A percentile compares a stretch with the other conserved stretches of the same genome.
Conservation (phyloP, 1,140 invertebrate genomes). For the Chironomus striatipennis region DNA sequence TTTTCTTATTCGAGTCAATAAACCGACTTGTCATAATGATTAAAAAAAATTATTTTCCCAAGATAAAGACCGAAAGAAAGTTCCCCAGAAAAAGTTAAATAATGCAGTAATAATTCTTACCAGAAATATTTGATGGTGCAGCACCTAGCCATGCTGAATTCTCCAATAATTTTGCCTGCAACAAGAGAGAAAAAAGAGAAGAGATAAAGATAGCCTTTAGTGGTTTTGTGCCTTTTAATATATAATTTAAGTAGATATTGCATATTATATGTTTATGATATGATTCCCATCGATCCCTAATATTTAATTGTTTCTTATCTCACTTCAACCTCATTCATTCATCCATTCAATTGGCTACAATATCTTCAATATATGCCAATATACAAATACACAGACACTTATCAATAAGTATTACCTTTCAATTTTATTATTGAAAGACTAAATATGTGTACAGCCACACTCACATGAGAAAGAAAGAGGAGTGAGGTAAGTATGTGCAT, state of each 20-base stretch:
- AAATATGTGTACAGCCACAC: no score
- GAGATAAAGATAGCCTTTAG: background rate
- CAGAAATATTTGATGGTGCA: conserved; percentile 70
- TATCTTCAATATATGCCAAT: no score
- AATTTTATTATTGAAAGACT: no score
- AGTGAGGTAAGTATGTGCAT: no score
- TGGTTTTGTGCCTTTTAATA: background rate
- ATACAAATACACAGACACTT: no score
- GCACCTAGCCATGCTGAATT: conserved; percentile 81
- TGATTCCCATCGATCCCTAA: background rate
- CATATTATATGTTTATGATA: background rate
- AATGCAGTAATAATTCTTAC: conserved; percentile 53
- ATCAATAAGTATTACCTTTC: no score
- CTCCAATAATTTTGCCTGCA: conserved; percentile 81
- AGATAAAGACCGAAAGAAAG: no score
- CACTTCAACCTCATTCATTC: background rate
- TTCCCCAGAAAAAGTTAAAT: background rate
- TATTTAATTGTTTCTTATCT: conserved; percentile 15
- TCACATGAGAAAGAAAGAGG: no score
- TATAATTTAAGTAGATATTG: background rate
- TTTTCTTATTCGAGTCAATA: no score
- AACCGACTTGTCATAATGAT: no score
- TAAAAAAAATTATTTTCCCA: no score
- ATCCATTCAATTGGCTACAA: background rate
- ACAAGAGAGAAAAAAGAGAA: conserved; percentile 44